Evolutionary conservation across 1,140 invertebrate genomes (phyloP).

Genomic region (Ditylenchus dipsaci): DNA sequence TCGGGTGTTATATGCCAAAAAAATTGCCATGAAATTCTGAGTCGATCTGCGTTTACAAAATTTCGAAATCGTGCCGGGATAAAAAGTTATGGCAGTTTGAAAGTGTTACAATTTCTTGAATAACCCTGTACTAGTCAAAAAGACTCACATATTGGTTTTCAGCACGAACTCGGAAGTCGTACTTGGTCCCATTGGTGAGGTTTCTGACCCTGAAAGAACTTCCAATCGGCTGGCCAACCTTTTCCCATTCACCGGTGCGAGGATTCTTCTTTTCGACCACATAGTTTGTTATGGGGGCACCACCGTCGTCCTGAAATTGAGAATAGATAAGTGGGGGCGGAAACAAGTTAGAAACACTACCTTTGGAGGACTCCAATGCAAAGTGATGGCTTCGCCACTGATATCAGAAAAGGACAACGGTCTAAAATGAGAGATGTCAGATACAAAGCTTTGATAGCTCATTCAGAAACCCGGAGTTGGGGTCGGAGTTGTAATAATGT

Average conservation of each 20-base stretch:
- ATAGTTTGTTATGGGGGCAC: slow-evolving; percentile 86
- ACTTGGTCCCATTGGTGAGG: slow-evolving; percentile 79
- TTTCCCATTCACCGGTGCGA: slow-evolving; percentile 80
- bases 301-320: slow-evolving; percentile 70
- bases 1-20: no score
- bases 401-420: slow-evolving; percentile 82
- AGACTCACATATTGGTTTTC: slow-evolving; percentile 73
- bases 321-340: slow-evolving; percentile 36
- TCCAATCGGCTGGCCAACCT: slow-evolving; percentile 82
- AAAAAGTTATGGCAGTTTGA: no score
- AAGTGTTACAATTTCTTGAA: no score
- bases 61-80: no score
- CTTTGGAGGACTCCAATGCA: slow-evolving; percentile 91
- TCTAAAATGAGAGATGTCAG: slow-evolving; percentile 53
- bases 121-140: slow-evolving; percentile 62
- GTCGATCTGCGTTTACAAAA: no score
- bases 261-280: slow-evolving; percentile 77
- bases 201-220: slow-evolving; percentile 83
- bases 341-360: slow-evolving; percentile 70
- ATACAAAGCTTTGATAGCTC: no score
- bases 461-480: no score
- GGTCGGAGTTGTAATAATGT: no score
- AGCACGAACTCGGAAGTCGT: slow-evolving; percentile 94
- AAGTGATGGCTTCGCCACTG: slow-evolving; percentile 83
- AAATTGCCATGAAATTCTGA: no score